Conservation (phyloP, 1,140 invertebrate species). For the Stenopsyche tienmushanensis region DNA sequence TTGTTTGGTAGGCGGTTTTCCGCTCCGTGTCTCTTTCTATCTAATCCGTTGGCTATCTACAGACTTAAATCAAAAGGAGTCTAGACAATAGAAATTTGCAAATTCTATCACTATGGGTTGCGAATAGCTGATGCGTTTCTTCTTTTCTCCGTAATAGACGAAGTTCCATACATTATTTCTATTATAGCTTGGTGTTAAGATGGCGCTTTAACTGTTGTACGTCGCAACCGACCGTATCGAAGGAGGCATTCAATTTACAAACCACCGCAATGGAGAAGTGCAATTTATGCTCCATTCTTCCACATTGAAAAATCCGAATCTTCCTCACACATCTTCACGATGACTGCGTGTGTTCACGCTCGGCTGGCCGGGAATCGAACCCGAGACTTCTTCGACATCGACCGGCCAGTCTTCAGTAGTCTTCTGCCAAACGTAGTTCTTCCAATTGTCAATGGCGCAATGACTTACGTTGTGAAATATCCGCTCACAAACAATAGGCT, state of each 20-base stretch:
- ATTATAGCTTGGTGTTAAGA: neutral
- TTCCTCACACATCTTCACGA: conserved; percentile 29
- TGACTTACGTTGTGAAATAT: neutral
- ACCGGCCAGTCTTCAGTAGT: conserved; percentile 17
- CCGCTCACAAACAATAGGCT: neutral
- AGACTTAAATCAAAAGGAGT: too few species aligned
- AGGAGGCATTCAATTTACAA: conserved; percentile 25
- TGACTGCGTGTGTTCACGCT: conserved; percentile 31
- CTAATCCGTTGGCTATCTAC: too few species aligned
- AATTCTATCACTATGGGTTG: too few species aligned
- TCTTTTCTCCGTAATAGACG: too few species aligned
- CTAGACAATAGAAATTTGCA: too few species aligned
- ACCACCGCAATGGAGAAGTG: conserved; percentile 11
- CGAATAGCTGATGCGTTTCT: too few species aligned
- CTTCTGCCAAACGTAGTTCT: neutral
- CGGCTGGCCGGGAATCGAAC: conserved; percentile 23
- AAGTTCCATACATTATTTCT: too few species aligned
- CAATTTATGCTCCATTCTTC: conserved; percentile 18
- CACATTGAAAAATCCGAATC: conserved; percentile 22
- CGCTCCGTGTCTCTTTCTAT: too few species aligned
- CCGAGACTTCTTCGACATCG: conserved; percentile 12
- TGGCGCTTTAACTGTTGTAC: neutral
- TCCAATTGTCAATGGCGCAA: neutral
- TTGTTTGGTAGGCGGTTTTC: too few species aligned
- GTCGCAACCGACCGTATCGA: conserved; percentile 18